These are phyloP conservation scores for Pachycephala philippinensis DNA, from an alignment of 2,113 vertebrate species.

Conservation along the genomic window DNA sequence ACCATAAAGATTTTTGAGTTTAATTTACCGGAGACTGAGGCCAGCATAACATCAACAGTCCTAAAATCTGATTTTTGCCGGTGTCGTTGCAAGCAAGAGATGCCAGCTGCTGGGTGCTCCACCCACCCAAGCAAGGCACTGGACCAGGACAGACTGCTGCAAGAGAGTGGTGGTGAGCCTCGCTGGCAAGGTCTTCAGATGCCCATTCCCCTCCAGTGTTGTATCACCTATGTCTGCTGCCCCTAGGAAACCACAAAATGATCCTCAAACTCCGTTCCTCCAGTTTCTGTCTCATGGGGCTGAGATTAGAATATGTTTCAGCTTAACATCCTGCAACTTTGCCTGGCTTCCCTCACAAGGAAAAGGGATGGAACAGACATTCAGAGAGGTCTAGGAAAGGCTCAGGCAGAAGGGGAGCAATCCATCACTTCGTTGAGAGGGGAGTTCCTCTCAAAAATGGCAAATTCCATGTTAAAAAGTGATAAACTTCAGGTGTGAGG, in stretches of 20 bases:
- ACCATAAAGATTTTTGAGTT: neutral
- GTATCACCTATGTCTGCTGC: neutral
- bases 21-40: neutral
- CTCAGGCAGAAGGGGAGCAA: neutral
- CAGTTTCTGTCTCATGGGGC: neutral
- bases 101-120: neutral
- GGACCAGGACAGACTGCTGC: neutral
- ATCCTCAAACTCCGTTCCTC: neutral
- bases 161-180: neutral
- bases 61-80: neutral
- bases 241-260: neutral
- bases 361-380: neutral
- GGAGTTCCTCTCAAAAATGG: neutral
- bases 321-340: neutral
- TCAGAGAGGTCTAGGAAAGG: neutral
- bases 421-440: neutral
- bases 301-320: neutral
- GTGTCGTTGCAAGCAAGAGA: neutral
- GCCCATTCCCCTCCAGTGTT: neutral
- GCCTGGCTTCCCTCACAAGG: neutral
- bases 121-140: neutral
- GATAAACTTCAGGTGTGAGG: accelerated
- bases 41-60: neutral
- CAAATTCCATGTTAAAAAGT: neutral
- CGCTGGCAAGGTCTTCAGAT: neutral